These are phyloP conservation scores for Azemiops feae DNA, from an alignment of 2,113 vertebrate genomes.

Conservation along the genomic window DNA sequence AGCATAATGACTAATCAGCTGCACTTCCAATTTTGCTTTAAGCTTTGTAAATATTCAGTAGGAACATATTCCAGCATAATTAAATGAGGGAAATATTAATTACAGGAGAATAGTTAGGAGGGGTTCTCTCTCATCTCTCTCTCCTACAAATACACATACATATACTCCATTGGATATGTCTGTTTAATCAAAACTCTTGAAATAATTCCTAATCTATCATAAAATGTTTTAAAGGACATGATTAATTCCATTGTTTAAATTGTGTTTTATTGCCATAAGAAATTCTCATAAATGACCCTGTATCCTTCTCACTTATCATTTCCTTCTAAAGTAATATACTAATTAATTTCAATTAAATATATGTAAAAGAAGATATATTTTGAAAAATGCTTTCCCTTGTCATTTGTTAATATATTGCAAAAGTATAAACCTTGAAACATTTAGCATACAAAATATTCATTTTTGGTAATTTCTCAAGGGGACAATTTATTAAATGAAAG, in stretches of 20 bases:
- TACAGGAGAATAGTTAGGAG: conserved; percentile 16
- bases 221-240: conserved; percentile 63
- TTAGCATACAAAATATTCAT: conserved; percentile 85
- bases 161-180: conserved; percentile 10
- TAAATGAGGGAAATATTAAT: conserved; percentile 53
- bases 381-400: conserved; percentile 74
- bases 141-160: background rate
- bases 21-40: conserved; percentile 47
- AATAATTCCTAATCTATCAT: conserved; percentile 66
- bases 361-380: conserved; percentile 81
- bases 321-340: conserved; percentile 75
- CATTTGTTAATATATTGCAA: conserved; percentile 81
- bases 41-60: conserved; percentile 57
- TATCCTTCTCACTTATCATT: conserved; percentile 68
- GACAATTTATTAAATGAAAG: conserved; percentile 85
- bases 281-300: conserved; percentile 72
- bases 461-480: conserved; percentile 86
- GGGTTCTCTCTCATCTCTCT: background rate
- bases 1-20: conserved; percentile 47
- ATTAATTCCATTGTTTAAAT: conserved; percentile 78
- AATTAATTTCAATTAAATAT: conserved; percentile 85
- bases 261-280: conserved; percentile 70
- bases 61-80: conserved; percentile 42
- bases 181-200: conserved; percentile 69
- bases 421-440: conserved; percentile 85